Evolutionary conservation across 2,113 vertebrate genomes (phyloP), one percentile per base, ranked within the genome.

Genomic region (Neolamprologus kungweensis): DNA sequence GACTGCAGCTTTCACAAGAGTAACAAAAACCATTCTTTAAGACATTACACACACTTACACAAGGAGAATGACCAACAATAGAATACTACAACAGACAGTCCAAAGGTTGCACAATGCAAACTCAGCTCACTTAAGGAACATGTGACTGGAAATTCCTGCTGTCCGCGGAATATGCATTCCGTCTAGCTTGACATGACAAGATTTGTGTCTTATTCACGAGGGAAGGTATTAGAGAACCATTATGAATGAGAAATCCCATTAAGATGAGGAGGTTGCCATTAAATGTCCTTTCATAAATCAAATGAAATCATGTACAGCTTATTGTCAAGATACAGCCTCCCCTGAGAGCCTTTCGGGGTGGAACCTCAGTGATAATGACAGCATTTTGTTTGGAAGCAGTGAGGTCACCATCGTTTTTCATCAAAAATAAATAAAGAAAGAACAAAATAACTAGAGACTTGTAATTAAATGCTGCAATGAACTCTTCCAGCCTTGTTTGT

Each of bases 161-260:
- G 40, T 47, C 14, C 1, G 2, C 2, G 42, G 71, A 47, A 19
- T 19, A 75, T 31, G 45, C 60, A 82, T 33, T 80, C 12, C 23
- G 23, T 10, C 81, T 31, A 58, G 45, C 71, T 37, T 6, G 3
- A 37, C 55, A 35, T 53, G 37, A 53, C 21, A 80, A 73, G 71
- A 91, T 86, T 54, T 54, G 54, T 57, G 86, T 86, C 33, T 82
- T 85, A 89, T 87, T 83, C 84, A 85, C 85, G 23, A 21, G 87
- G 88, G 71, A 88, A 37, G 84, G 42, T 58, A 91, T 91, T 93
- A 91, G n/a, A 81, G 58, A 87, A 79, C 16, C 85, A 86, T 63
- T 14, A 23, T 28, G 63, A 60, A 92, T 50, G 53, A 45, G 60
- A 75, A 90, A 90, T 90, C 81, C 78, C 71, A 92, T 91, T 87